phyloP scores from a whole-genome alignment of 1,140 invertebrate genomes.

The Adelges cooleyi region DNA sequence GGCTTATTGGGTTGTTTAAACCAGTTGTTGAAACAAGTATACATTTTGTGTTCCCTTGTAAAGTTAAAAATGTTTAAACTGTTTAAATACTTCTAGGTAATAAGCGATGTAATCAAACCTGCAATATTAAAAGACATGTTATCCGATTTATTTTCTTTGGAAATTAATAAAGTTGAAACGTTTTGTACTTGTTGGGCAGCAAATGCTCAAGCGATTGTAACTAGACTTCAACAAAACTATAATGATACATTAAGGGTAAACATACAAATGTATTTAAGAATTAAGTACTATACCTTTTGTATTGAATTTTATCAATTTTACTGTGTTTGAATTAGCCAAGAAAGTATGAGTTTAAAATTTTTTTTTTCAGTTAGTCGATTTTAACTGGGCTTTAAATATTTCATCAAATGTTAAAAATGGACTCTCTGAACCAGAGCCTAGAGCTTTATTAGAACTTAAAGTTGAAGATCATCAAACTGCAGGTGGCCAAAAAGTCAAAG shows the following conservation, averaged over 20 bases:
- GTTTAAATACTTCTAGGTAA: slow-evolving; percentile 5
- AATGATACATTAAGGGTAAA: slow-evolving; percentile 4
- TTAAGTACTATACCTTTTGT: too few relatives aligned
- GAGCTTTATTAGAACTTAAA: slow-evolving; percentile 14
- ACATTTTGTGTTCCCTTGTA: too few relatives aligned
- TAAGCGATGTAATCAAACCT: slow-evolving; percentile 15
- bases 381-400: slow-evolving; percentile 22
- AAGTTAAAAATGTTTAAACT: too few relatives aligned
- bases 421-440: slow-evolving; percentile 5
- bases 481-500: not conserved
- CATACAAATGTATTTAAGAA: too few relatives aligned
- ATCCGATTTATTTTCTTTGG: not conserved
- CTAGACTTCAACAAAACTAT: slow-evolving; percentile 14
- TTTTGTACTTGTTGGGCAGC: slow-evolving; percentile 11
- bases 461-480: slow-evolving; percentile 1
- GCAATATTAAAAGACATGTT: not conserved
- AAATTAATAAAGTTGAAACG: not conserved
- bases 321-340: too few relatives aligned
- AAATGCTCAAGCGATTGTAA: slow-evolving; percentile 11
- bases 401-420: slow-evolving; percentile 4
- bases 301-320: too few relatives aligned
- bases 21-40: slow-evolving; percentile 9
- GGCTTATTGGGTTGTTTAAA: slow-evolving; percentile 7
- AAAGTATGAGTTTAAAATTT: too few relatives aligned
- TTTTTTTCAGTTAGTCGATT: slow-evolving; percentile 11